These are phyloP conservation scores for Nysson spinosus DNA, from an alignment of 2,888 invertebrate genomes.

Conservation along the genomic window DNA sequence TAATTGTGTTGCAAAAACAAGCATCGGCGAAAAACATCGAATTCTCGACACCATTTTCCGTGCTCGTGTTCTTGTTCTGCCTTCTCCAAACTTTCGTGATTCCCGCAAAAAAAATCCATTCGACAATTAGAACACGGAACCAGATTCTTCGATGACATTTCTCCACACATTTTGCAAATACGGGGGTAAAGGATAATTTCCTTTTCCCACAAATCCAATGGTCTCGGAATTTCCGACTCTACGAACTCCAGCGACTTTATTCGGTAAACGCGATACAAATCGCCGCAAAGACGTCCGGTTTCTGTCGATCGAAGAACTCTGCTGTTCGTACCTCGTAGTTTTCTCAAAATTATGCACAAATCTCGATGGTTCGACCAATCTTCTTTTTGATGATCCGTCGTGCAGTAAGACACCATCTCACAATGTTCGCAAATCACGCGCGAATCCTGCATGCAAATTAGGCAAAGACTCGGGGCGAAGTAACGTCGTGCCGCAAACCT, in stretches of 20 bases:
- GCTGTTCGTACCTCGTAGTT: conserved; percentile 70
- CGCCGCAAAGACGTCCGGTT: conserved; percentile 78
- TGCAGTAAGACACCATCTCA: conserved; percentile 83
- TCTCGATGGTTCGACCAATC: conserved; percentile 81
- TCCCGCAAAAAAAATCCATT: conserved; percentile 80
- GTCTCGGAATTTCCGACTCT: conserved; percentile 80
- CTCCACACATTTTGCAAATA: conserved; percentile 80
- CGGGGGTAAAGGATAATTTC: conserved; percentile 85
- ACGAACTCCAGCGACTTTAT: conserved; percentile 82
- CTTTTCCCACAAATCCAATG: conserved; percentile 83
- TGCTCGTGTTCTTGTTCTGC: no score
- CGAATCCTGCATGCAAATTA: conserved; percentile 62
- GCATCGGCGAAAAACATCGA: conserved; percentile 81
- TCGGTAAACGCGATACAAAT: conserved; percentile 82
- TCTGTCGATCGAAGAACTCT: no score
- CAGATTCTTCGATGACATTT: conserved; percentile 78
- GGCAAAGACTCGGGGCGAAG: conserved; percentile 81
- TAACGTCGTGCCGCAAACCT: conserved; percentile 83
- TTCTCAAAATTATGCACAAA: conserved; percentile 81
- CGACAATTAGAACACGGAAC: conserved; percentile 81
- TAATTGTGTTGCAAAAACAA: conserved; percentile 82
- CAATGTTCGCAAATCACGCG: conserved; percentile 78
- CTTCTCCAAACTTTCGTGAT: conserved; percentile 80
- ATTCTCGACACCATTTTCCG: conserved; percentile 82
- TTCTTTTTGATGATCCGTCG: conserved; percentile 80